Evolutionary conservation across 1,140 invertebrate species (phyloP), one percentile per base, ranked within the genome.

Genomic region (Oedothorax gibbosus): DNA sequence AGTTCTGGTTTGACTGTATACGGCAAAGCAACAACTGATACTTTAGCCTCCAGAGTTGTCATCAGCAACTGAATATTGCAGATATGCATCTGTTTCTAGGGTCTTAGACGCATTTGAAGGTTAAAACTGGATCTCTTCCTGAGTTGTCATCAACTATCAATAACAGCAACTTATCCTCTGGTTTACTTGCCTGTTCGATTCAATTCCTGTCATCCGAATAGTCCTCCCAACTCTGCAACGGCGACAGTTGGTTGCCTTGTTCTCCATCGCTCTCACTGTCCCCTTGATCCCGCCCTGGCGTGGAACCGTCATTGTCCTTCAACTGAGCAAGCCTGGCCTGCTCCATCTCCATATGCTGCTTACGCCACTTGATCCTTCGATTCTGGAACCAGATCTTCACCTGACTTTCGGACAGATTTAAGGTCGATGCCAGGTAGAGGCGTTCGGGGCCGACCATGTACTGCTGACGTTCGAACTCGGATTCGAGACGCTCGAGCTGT

Each of bases 341-440:
- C 57, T 97, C 96, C 86, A 97, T 92, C 89, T 98, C 97, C 88
- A 97, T 91, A 87, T 97, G 96, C 87, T 97, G 95, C 88, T 98
- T 98, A 21, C 97, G 92, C 96, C 96, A 98, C 92, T 98, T 98
- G 86, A 98, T 99, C 51, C 97, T 92, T 35, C 97, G 92, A 90
- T 99, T 99, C 65, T 88, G 97, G 89, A 98, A 99, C 97, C 97
- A 98, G 0, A 99, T 97, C 90, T 99, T 99, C 0, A 98, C 96
- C 92, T 97, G 96, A 7, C 96, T 96, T 90, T 99, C 97, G 0
- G 96, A 97, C 1, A 99, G 91, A 85, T 96, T 94, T 0, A 99
- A 91, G 0, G 95, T 94, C 87, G 96, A 94, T 0, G 97, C 97
- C 60, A 99, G 91, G 88, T 97, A 96, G 0, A 96, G 91, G 86